A percentile compares a stretch with the other conserved stretches of the same genome.
Evolutionary conservation across 2,797 vertebrate genomes (phyloP).

Genomic region (Cossypha caffra): DNA sequence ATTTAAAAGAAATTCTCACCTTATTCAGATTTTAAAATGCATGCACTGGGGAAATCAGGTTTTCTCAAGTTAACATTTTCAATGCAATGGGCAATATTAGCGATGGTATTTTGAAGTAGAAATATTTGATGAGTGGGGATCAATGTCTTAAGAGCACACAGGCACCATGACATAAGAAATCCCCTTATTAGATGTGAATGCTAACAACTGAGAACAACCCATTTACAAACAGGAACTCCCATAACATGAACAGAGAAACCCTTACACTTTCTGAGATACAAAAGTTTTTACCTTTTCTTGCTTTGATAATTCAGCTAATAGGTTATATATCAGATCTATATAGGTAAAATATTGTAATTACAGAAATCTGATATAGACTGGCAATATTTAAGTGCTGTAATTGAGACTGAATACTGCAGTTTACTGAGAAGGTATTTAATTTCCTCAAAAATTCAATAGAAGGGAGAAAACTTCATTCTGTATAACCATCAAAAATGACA

Average conservation of each 20-base stretch:
- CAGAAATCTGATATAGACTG: background rate
- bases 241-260: background rate
- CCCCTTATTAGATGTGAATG: background rate
- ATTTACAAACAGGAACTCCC: background rate
- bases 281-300: background rate
- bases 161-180: background rate
- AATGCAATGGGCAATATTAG: background rate
- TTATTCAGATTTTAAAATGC: background rate
- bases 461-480: background rate
- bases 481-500: background rate
- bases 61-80: background rate
- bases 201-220: background rate
- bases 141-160: background rate
- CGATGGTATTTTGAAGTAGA: background rate
- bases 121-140: background rate
- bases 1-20: background rate
- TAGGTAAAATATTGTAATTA: background rate
- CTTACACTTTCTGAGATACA: background rate
- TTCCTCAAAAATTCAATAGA: background rate
- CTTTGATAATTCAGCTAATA: background rate
- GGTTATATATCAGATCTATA: background rate
- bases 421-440: background rate
- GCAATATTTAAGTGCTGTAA: background rate
- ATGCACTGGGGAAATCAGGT: background rate
- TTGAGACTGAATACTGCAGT: background rate